These are phyloP conservation scores for Spinibarbus caldwelli DNA, from an alignment of 2,797 vertebrate genomes.

Conservation along the genomic window DNA sequence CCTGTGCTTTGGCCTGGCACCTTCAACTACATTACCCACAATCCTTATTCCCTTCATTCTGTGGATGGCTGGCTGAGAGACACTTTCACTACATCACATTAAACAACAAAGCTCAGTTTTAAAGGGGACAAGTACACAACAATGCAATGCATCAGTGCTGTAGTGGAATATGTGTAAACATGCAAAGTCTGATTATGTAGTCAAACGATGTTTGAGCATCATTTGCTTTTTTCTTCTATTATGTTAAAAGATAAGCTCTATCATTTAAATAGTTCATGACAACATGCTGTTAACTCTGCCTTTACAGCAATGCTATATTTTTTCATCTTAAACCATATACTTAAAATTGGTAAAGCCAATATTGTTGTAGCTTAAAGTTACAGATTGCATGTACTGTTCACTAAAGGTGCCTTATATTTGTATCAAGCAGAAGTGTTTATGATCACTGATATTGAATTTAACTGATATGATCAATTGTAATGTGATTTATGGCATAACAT, in stretches of 20 bases:
- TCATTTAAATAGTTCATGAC: constrained; percentile 6
- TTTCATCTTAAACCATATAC: not conserved
- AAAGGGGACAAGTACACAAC: constrained; percentile 16
- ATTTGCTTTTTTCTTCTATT: constrained; percentile 63
- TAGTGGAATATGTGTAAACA: constrained; percentile 7
- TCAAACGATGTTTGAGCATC: constrained; percentile 65
- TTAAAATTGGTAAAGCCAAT: not conserved
- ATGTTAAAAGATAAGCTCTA: not conserved
- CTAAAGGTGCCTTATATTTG: constrained; percentile 1
- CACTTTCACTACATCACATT: not conserved
- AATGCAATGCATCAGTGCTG: not conserved
- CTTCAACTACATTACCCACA: constrained; percentile 85
- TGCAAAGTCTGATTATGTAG: not conserved
- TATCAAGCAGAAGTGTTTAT: not conserved
- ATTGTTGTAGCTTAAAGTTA: constrained; percentile 4
- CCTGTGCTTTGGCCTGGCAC: constrained; percentile 82
- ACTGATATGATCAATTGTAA: not conserved
- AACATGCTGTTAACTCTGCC: not conserved
- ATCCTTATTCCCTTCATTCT: constrained; percentile 87
- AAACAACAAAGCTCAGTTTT: constrained; percentile 3
- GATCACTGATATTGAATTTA: not conserved
- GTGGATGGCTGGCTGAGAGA: constrained; percentile 91
- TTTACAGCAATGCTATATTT: not conserved
- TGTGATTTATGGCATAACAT: not conserved
- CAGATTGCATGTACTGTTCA: constrained; percentile 18